Evolutionary conservation across 2,113 vertebrate genomes (phyloP).

Genomic region (Ploceus nigricollis): DNA sequence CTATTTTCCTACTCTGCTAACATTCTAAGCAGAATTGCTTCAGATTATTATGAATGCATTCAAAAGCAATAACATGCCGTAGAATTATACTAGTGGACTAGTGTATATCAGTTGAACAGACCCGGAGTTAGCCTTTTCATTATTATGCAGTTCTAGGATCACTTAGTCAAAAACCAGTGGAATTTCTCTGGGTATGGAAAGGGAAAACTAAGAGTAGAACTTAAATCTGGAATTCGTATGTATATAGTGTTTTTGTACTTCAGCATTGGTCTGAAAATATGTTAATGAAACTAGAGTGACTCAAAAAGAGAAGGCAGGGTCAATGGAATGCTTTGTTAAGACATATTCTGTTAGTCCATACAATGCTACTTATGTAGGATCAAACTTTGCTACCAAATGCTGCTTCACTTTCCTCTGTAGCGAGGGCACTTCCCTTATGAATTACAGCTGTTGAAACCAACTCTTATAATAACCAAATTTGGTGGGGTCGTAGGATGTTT

Average conservation of each 20-base stretch:
- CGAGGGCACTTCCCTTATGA: background rate
- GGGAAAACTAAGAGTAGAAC: background rate
- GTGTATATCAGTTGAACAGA: background rate
- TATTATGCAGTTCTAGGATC: background rate
- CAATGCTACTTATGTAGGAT: background rate
- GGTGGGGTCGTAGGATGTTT: constrained; percentile 5
- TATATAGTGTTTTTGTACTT: background rate
- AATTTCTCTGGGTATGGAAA: background rate
- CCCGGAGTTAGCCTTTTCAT: background rate
- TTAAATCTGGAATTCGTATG: background rate
- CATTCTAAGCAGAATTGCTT: background rate
- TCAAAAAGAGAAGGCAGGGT: background rate
- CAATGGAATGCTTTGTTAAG: background rate
- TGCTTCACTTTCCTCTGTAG: background rate
- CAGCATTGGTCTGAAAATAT: background rate
- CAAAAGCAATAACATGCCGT: background rate
- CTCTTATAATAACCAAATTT: constrained; percentile 39
- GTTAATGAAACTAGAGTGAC: background rate
- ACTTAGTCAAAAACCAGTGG: background rate
- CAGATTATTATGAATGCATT: background rate
- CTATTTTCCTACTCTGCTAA: background rate
- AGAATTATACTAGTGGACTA: background rate
- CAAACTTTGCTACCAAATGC: background rate
- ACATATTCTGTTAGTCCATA: background rate
- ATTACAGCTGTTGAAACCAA: background rate